phyloP scores from a whole-genome alignment of 2,113 vertebrate species.

The Apodemus speciosus region DNA sequence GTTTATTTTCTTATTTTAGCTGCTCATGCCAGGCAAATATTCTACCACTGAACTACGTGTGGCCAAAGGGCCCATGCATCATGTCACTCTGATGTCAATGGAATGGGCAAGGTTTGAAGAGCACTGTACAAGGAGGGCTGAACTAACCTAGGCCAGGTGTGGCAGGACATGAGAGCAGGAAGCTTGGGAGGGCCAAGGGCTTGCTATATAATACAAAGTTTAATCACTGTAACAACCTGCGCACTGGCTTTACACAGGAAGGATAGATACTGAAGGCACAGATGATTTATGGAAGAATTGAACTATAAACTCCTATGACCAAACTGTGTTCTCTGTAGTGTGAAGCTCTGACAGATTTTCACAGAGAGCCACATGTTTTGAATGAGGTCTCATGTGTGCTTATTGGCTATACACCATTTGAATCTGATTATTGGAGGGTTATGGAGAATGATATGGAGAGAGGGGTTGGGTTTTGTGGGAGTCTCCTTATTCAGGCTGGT shows the following conservation, averaged over 20 bases:
- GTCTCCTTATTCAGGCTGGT: not conserved
- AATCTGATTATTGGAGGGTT: conserved; percentile 38
- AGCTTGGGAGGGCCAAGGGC: not conserved
- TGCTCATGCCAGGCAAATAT: not conserved
- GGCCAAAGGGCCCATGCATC: not conserved
- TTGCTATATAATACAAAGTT: not conserved
- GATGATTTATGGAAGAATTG: conserved; percentile 4
- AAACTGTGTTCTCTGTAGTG: conserved; percentile 42
- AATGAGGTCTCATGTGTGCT: not conserved
- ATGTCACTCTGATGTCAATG: not conserved
- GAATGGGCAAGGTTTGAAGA: not conserved
- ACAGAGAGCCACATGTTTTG: not conserved
- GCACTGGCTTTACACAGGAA: conserved; percentile 1
- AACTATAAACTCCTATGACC: conserved; percentile 19
- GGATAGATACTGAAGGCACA: not conserved
- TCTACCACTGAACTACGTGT: not conserved
- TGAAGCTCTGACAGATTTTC: conserved; percentile 8
- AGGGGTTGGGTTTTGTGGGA: not conserved
- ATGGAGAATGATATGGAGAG: not conserved
- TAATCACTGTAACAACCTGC: not conserved
- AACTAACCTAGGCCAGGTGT: not conserved
- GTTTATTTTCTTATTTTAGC: not conserved
- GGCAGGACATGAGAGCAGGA: not conserved
- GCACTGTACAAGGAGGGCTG: not conserved
- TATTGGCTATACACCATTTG: conserved; percentile 4